A percentile compares a stretch with the other conserved stretches of the same genome.
phyloP scores from a whole-genome alignment of 2,113 vertebrate genomes.

The Galbula dea region DNA sequence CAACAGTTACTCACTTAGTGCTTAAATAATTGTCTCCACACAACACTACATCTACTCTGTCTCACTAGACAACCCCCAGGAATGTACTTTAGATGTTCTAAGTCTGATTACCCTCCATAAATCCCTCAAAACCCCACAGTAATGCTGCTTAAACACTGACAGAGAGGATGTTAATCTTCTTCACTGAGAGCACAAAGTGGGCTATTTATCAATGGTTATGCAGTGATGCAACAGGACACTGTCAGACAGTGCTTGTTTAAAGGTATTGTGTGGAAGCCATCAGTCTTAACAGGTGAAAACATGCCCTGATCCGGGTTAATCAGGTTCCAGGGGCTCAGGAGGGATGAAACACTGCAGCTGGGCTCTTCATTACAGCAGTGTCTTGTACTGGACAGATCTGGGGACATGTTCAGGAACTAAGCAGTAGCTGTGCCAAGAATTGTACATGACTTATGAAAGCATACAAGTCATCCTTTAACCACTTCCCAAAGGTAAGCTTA shows the following conservation, averaged over 20 bases:
- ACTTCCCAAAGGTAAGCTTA: not conserved
- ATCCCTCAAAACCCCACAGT: not conserved
- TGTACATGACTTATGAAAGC: not conserved
- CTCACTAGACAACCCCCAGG: not conserved
- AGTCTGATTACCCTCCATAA: not conserved
- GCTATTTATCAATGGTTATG: not conserved
- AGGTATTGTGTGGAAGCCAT: not conserved
- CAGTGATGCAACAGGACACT: not conserved
- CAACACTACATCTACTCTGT: not conserved
- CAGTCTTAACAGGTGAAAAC: not conserved
- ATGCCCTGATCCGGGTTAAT: not conserved
- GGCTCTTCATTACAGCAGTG: not conserved
- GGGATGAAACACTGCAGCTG: not conserved
- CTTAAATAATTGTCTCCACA: not conserved
- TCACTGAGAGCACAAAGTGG: not conserved
- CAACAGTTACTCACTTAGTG: not conserved
- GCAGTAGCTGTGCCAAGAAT: not conserved
- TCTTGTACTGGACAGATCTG: rapidly evolving
- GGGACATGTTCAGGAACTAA: not conserved
- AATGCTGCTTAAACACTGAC: not conserved
- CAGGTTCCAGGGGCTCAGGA: not conserved
- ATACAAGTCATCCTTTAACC: not conserved
- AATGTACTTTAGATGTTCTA: not conserved
- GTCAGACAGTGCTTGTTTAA: not conserved
- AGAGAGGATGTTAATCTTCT: not conserved